These are phyloP conservation scores for Boleophthalmus pectinirostris DNA, from an alignment of 2,113 vertebrate species.

Conservation along the genomic window DNA sequence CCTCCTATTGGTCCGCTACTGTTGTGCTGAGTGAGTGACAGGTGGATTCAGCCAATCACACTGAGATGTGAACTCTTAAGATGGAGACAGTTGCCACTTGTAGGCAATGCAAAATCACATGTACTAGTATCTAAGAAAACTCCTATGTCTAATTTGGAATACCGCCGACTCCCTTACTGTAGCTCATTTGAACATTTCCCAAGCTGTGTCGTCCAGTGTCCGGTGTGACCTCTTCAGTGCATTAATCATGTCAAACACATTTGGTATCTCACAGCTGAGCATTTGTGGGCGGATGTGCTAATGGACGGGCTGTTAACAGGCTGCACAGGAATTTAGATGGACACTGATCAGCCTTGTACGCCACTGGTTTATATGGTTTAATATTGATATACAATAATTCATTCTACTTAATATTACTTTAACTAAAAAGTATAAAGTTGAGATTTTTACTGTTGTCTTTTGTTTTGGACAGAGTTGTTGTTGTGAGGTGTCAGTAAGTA, in stretches of 20 bases:
- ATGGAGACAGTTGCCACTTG: too few species aligned
- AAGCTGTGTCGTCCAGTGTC: neutral
- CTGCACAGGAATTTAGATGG: conserved; percentile 53
- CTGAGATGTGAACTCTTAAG: too few species aligned
- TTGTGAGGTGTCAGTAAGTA: conserved; percentile 84
- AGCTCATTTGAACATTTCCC: neutral
- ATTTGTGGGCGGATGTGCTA: conserved; percentile 32
- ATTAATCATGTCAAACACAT: conserved; percentile 30
- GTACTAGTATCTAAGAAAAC: neutral
- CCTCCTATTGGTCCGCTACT: too few species aligned
- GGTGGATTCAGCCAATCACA: too few species aligned
- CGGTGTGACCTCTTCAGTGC: conserved; percentile 13
- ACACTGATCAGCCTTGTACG: conserved; percentile 33
- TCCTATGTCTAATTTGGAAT: neutral
- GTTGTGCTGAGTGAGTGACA: too few species aligned
- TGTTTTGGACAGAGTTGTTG: conserved; percentile 74
- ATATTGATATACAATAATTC: neutral
- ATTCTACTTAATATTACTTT: too few species aligned
- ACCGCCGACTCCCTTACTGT: neutral
- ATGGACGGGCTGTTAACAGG: conserved; percentile 46
- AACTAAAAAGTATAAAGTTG: conserved; percentile 1
- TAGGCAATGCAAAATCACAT: too few species aligned
- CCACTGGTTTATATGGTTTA: neutral
- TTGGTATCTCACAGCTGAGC: conserved; percentile 36
- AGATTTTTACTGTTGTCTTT: conserved; percentile 42